Base-by-base conservation (phyloP, 2,888 invertebrate species). In the Seladonia tumulorum region DNA sequence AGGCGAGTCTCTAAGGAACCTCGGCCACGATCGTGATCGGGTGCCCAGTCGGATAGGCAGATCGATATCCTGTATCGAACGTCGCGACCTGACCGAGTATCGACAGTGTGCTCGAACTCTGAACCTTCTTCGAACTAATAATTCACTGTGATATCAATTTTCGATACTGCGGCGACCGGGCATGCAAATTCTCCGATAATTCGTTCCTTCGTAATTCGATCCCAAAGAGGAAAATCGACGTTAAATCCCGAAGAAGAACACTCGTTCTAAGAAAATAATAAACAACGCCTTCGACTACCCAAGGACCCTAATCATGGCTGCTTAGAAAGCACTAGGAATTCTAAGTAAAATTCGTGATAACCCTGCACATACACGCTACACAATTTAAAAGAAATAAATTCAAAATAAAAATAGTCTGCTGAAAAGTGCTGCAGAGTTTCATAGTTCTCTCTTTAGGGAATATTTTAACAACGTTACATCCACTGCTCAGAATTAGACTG, bases 1-100 rank as follows among this genome's bases (percentile, higher is more conserved):
- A 92, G 92, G 88, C 49, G 75, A 82, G 79, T 82, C 85, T 83
- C 81, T 84, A 88, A 90, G 89, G 89, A 91, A 88, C 83, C 83
- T 47, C 76, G 85, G 85, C 74, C 73, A 66, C 63, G 78, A 85
- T 80, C 83, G 53, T 66, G 84, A 88, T 85, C 89, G 81, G 81
- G 68, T 79, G 77, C 63, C 35, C 45, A 49, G 66, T 68, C 45
- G n/a, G 29, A 63, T 63, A 63, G 63, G 16, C 10, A 70, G 76
- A 76, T 83, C 86, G 76, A 86, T 81, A 79, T 47, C 60, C 73
- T 68, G 66, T 83, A 79, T 53, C 60, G 49, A 57, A 39, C 45
- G 68, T 77, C 49, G 35, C 39, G 47, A n/a, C 29, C 60, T 76
- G 42, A 25, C 29, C n/a, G 68, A 73, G n/a, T 47, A 25, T 60